Conservation (phyloP, 2,113 vertebrate genomes). For the Pterocles orientalis region DNA sequence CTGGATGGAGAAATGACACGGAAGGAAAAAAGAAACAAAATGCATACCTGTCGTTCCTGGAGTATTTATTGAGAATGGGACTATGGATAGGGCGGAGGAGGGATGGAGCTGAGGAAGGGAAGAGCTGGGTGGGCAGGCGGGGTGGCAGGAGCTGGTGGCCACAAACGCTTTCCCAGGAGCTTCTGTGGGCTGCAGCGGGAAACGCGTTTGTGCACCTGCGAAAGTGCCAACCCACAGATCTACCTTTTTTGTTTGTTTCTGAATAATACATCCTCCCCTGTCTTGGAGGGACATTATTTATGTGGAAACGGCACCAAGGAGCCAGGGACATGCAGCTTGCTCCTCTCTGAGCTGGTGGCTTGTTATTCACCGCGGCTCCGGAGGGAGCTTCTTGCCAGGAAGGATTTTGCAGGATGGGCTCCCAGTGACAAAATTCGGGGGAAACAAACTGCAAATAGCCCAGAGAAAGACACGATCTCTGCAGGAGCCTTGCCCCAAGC, state of each 20-base stretch:
- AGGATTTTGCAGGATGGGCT: not conserved
- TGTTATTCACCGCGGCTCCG: rapidly evolving
- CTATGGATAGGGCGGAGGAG: not conserved
- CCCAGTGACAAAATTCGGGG: not conserved
- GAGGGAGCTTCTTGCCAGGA: not conserved
- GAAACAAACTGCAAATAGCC: not conserved
- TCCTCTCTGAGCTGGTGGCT: not conserved
- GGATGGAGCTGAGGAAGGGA: not conserved
- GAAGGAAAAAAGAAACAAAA: not conserved
- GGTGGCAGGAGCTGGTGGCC: not conserved
- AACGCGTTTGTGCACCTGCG: not conserved
- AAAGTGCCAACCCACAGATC: not conserved
- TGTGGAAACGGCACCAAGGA: not conserved
- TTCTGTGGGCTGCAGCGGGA: rapidly evolving
- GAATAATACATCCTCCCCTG: not conserved
- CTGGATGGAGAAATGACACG: slow-evolving; percentile 55
- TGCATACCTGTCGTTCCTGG: not conserved
- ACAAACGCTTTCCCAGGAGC: not conserved
- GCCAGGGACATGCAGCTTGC: not conserved
- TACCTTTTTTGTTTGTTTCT: not conserved
- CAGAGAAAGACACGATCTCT: not conserved
- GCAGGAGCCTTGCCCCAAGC: not conserved
- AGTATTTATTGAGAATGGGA: not conserved
- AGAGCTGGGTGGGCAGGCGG: not conserved
- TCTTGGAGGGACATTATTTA: not conserved